A percentile compares a stretch with the other conserved stretches of the same genome.
Evolutionary conservation across 92 coral and sea anemone species (phyloP).

Genomic region (Pocillopora meandrina): DNA sequence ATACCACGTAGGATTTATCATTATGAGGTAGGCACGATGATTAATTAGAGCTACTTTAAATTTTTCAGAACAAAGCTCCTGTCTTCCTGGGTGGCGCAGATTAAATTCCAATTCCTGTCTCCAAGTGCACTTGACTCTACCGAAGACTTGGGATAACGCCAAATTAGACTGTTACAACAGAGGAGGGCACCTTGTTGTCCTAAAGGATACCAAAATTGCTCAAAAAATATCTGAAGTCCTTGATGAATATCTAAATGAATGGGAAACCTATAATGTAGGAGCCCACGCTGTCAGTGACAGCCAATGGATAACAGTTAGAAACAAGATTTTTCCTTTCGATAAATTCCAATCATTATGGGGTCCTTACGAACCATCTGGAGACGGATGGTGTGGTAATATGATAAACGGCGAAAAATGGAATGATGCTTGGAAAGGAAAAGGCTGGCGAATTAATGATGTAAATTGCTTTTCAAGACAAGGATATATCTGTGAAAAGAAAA

Average conservation of each 20-base stretch:
- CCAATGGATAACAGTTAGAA: constrained; percentile 17
- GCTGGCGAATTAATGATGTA: constrained; percentile 71
- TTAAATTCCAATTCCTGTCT: constrained; percentile 1
- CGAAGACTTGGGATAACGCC: constrained; percentile 10
- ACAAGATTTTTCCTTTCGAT: not conserved
- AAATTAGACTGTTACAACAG: constrained; percentile 4
- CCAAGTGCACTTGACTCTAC: not conserved
- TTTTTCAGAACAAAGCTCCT: constrained; percentile 3
- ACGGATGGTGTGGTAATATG: constrained; percentile 58
- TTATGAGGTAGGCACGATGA: not conserved
- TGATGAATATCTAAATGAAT: not conserved
- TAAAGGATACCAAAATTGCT: not conserved
- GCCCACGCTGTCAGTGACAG: constrained; percentile 17
- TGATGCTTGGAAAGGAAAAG: constrained; percentile 32
- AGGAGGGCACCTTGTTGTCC: constrained; percentile 9
- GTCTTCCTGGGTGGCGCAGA: constrained; percentile 41
- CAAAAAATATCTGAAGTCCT: not conserved
- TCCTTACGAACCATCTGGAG: constrained; percentile 62
- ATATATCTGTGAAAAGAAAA: constrained; percentile 52
- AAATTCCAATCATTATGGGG: constrained; percentile 52
- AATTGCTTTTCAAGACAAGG: constrained; percentile 24
- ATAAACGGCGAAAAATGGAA: constrained; percentile 43
- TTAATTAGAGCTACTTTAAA: not conserved
- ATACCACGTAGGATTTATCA: not conserved
- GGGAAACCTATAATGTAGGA: not conserved